Base-by-base conservation (phyloP, 2,888 invertebrate species). In the Campopleginae sp. region DNA sequence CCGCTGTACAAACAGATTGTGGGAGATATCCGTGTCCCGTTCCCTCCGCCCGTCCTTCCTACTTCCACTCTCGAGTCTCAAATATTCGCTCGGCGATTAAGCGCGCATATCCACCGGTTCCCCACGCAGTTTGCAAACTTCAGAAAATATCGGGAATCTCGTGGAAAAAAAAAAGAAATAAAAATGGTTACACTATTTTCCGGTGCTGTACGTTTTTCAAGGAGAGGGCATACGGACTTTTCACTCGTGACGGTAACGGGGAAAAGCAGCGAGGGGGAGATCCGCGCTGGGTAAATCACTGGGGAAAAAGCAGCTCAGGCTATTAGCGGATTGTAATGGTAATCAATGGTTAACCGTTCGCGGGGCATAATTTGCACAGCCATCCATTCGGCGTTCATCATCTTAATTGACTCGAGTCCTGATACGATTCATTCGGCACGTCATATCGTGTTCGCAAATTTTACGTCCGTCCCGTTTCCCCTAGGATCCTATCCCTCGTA, bases 261-360 rank as follows among this genome's bases (percentile, higher is more conserved):
- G 8, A 42, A 48, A 82, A 10, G 8, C 68, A 63, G 61, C n/a
- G 17, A n/a, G 31, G 8, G 54, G 27, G 27, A 58, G 54, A 58
- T 58, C 27, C 6, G 70, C 17, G 19, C 7, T 42, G 19, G 42
- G 31, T n/a, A 42, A 38, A 19, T n/a, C 66, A 38, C 38, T 10
- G 10, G 48, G 70, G 17, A 38, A 42, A 75, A 82, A 68, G 68
- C 54, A 51, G 65, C 33, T 12, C 86, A 88, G 86, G 89, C 90
- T 91, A 91, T 91, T 90, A 91, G 90, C 87, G 91, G 89, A 92
- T 92, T 91, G 90, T 91, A 92, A 92, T 92, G 91, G 91, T 91
- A 92, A 92, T 92, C 90, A 92, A 90, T 90, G 90, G 90, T 90
- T 90, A 89, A 89, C 68, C 90, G 90, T 89, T 90, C 89, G 90